These are phyloP conservation scores for Lottia gigantea DNA, from an alignment of 2,888 invertebrate species.

Conservation along the genomic window DNA sequence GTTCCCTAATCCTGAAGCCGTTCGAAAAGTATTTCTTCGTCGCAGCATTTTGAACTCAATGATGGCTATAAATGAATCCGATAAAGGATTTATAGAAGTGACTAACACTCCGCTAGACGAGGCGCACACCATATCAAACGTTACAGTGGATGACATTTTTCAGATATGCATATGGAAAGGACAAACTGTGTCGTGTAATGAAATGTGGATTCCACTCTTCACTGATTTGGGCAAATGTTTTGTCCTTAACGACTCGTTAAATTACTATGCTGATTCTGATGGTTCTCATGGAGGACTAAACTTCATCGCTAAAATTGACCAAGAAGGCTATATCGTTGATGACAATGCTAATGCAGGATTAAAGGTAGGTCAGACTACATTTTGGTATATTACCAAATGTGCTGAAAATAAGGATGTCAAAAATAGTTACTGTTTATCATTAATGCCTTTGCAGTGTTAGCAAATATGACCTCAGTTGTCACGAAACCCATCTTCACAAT, in stretches of 20 bases:
- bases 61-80: neutral
- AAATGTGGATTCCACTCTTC: neutral
- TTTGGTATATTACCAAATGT: too few relatives aligned
- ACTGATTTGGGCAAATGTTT: constrained; percentile 5
- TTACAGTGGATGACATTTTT: neutral
- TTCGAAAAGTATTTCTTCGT: neutral
- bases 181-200: neutral
- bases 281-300: neutral
- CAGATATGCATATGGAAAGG: neutral
- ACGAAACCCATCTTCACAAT: too few relatives aligned
- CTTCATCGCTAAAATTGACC: neutral
- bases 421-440: too few relatives aligned
- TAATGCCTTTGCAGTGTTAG: too few relatives aligned
- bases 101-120: neutral
- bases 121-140: neutral
- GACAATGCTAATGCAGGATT: neutral
- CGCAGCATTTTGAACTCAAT: neutral
- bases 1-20: neutral
- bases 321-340: neutral
- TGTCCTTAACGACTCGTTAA: neutral
- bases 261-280: neutral
- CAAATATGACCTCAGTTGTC: too few relatives aligned
- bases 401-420: too few relatives aligned
- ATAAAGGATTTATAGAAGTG: neutral
- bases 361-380: neutral